Base-by-base conservation (phyloP, 2,113 vertebrate species). In the Haplochromis vanheusdeni region DNA sequence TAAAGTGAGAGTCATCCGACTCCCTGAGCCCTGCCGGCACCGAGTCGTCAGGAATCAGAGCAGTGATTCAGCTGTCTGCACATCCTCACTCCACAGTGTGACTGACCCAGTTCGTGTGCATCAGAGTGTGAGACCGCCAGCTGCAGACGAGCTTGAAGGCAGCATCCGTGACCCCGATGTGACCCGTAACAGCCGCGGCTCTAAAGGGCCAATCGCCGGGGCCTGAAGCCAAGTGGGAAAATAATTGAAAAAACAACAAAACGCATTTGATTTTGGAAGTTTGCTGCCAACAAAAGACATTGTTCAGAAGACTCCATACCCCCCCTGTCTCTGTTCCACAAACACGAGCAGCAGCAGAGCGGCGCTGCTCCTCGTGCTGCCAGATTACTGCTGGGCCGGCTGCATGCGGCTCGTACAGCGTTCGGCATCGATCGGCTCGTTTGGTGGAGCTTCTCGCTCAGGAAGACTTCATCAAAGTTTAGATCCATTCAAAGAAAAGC, bases 1-100 rank as follows among this genome's bases (percentile, higher is more conserved):
- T 56, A 80, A 75, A 83, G 47, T 28, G 31, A 92, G 80, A 86
- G 79, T 86, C 84, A 82, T 83, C 45, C 1, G 62, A 82, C 79
- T 86, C 49, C 16, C 6, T 54, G 9, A 37, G 85, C 6, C 17
- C 80, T 79, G 90, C 86, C 73, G 21, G 68, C 55, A 80, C 23
- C 4, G 9, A 54, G 60, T 81, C 31, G 28, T 81, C 42, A 82
- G 75, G 73, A 91, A 68, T 54, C 56, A 56, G 28, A 21, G 77
- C 17, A 33, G 80, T 42, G 14, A 62, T 87, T 85, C 14, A 65
- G 77, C 37, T 45, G 26, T 49, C 23, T 35, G 58, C 73, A 45
- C 45, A 85, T 84, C 52, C 58, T 70, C 10, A 9, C 37, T 9
- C 40, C 52, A 6, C 49, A 10, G 40, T 11, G 51, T 5, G 55